Evolutionary conservation across 1,140 invertebrate genomes (phyloP), one percentile per base, ranked within the genome.

Genomic region (Drosophila murphyi): DNA sequence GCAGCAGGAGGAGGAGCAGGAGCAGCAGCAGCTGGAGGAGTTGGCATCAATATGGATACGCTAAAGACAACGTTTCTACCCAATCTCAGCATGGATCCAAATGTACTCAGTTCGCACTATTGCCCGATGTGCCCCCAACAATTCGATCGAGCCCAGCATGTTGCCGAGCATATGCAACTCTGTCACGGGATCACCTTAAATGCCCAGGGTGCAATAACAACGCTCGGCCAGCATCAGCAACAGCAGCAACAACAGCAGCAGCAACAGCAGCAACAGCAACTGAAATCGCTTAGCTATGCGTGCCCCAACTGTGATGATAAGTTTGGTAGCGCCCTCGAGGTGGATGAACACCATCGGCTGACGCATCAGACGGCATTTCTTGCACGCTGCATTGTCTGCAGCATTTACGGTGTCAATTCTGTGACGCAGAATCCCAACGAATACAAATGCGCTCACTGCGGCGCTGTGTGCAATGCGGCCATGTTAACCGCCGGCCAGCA

Each of bases 71-170:
- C 91, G 37, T 92, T 92, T 81, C 76, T 92, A 64, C 91, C 91
- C 50, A 92, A 92, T 77, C 82, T 92, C 57, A 91, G 90, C 76
- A 92, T 92, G 85, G 91, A 92, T 59, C 81, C 88, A 35, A 86
- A 83, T 59, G 80, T 90, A 5, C 70, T 88, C 10, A 70, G 63
- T 68, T 3, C 90, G 47, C 86, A 85, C 72, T 92, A 85, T 55
- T 92, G 91, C 51, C 88, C 91, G 60, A 82, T 92, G 78, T 92
- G 91, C 71, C 88, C 89, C 47, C 91, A 92, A 75, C 85, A 91
- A 55, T 92, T 92, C 54, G 82, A 90, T 34, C 67, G 88, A 29
- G 71, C 76, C 12, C 91, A 92, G 57, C 82, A 92, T 60, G 76
- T 70, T 2, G 69, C 82, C 0, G 91, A 92, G 41, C 91, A 92